These are phyloP conservation scores for Entosphenus tridentatus DNA, from an alignment of 2,113 vertebrate species.

Conservation along the genomic window DNA sequence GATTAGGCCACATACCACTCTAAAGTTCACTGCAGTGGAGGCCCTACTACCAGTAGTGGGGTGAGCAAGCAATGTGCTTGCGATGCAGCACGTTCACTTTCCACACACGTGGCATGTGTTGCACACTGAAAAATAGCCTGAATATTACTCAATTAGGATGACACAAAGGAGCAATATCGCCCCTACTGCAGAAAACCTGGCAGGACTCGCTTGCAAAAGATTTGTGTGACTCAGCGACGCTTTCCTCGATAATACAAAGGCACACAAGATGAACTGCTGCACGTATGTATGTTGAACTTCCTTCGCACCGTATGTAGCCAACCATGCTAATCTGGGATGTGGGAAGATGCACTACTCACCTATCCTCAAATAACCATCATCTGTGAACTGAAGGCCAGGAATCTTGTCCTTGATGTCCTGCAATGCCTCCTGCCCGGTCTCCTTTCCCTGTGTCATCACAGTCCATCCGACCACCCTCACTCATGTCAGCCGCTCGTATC, in stretches of 20 bases:
- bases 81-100: too few species aligned
- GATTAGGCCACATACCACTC: too few species aligned
- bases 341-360: slow-evolving; percentile 28
- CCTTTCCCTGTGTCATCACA: background rate
- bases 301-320: background rate
- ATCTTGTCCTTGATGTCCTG: slow-evolving; percentile 48
- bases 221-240: background rate
- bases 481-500: too few species aligned
- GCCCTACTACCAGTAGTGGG: too few species aligned
- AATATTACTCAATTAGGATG: too few species aligned
- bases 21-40: too few species aligned
- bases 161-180: too few species aligned
- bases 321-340: background rate
- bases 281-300: background rate
- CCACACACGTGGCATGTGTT: too few species aligned
- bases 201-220: too few species aligned
- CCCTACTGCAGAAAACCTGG: too few species aligned
- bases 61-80: too few species aligned
- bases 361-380: slow-evolving; percentile 75
- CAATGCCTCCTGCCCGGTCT: slow-evolving; percentile 54
- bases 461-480: background rate
- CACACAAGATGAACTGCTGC: background rate
- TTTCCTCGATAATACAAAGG: background rate
- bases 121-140: too few species aligned
- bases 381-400: slow-evolving; percentile 47